Percentiles rank a stretch among this genome's conserved stretches.
Conservation (phyloP, 2,888 invertebrate species). For the Mesorhabditis sp. region DNA sequence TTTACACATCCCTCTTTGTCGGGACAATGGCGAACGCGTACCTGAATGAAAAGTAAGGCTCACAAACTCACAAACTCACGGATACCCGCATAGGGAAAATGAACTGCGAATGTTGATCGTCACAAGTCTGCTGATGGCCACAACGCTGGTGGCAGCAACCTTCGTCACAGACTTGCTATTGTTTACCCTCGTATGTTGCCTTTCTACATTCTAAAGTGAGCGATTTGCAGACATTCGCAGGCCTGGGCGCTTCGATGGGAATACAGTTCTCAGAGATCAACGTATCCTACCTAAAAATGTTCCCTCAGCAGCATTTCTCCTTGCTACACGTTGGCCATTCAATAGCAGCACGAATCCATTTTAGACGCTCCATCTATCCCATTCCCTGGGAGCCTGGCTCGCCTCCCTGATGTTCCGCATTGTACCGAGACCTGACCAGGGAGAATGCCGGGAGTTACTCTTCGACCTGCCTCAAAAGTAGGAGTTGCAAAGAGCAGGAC, state of each 20-base stretch:
- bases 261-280: conserved; percentile 1
- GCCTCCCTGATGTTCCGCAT: not conserved
- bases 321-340: not conserved
- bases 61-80: not conserved
- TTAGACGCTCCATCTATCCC: not conserved
- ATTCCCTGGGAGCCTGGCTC: not conserved
- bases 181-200: not conserved
- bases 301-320: not conserved
- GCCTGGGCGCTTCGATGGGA: not conserved
- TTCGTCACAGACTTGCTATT: conserved; percentile 6
- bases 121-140: not conserved
- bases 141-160: not conserved
- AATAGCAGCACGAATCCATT: not conserved
- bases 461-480: not conserved
- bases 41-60: not conserved
- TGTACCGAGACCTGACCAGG: not conserved
- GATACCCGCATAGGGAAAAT: not conserved
- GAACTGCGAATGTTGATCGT: not conserved
- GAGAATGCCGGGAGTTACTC: not conserved
- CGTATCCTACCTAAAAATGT: not conserved
- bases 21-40: conserved; percentile 23
- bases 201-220: not conserved
- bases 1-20: conserved; percentile 26
- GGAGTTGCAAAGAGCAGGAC: not conserved
- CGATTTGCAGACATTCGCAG: not conserved